These are phyloP conservation scores for Vanacampus margaritifer DNA, from an alignment of 2,113 vertebrate genomes.

Conservation along the genomic window DNA sequence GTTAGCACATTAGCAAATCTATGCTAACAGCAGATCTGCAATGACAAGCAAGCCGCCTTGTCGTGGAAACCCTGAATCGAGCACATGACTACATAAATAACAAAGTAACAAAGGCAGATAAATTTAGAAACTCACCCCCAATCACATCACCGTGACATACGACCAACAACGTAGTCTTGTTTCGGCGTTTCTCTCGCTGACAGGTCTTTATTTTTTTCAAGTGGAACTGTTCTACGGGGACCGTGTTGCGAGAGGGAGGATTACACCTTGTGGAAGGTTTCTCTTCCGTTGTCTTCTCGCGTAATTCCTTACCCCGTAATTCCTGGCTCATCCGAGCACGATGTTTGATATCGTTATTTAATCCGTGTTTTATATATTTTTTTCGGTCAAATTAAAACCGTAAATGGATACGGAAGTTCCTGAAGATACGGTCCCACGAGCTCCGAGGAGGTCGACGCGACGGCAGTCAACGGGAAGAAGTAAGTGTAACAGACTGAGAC, in stretches of 20 bases:
- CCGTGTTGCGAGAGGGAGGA: slow-evolving; percentile 11
- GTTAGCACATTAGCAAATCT: too few species aligned
- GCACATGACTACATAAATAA: not conserved
- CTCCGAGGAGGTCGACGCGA: slow-evolving; percentile 30
- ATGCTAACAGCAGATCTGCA: not conserved
- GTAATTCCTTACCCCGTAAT: not conserved
- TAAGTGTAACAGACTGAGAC: not conserved
- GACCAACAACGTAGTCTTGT: not conserved
- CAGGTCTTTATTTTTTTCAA: not conserved
- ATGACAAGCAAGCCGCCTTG: not conserved
- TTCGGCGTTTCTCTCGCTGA: not conserved
- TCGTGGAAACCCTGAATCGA: not conserved
- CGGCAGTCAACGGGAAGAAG: not conserved
- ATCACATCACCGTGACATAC: slow-evolving; percentile 1
- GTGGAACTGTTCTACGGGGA: slow-evolving; percentile 13
- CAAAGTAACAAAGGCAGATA: too few species aligned
- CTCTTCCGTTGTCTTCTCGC: not conserved
- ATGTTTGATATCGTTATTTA: slow-evolving; percentile 11
- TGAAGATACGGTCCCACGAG: not conserved
- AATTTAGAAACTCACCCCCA: not conserved
- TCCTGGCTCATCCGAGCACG: not conserved
- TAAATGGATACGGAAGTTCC: slow-evolving; percentile 33
- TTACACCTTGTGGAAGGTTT: not conserved
- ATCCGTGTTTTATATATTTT: not conserved
- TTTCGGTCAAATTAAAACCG: not conserved